Base-by-base conservation (phyloP, 1,140 invertebrate genomes). In the Kradibia gibbosae region DNA sequence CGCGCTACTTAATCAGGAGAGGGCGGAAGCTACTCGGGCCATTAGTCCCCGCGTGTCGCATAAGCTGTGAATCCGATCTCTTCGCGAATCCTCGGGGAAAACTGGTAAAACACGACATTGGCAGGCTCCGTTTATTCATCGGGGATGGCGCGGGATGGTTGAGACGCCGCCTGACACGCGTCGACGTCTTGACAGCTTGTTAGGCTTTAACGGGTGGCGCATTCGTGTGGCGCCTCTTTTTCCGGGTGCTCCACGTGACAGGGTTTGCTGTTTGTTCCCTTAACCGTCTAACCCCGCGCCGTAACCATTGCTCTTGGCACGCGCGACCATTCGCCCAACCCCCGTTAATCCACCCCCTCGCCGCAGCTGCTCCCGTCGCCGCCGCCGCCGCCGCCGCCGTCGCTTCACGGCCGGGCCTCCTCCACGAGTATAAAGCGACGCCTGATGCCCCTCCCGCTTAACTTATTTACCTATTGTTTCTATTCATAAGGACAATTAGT, bases 151-250 rank as follows among this genome's bases (percentile, higher is more conserved):
- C 3, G 10, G 20, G 20, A 20, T 5, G 83, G 88, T 84, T 87
- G 86, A 86, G 85, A 86, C 84, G 84, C 81, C 71, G 84, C 85
- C 84, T 90, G 89, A 89, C 89, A 88, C 86, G 88, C 88, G 87
- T 85, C 88, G 89, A 90, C 88, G 88, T 89, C 89, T 90, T 90
- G 89, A 90, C 89, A 90, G 89, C 88, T 89, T 89, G 88, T 90
- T 89, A 89, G 87, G 85, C 86, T 22, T 20, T 88, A 89, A 90
- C 87, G 87, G 85, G 76, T 85, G 82, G 42, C 80, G 82, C 83
- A 75, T 83, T 67, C 76, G 42, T 67, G 36, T 28, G 73, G 22
- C 55, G 84, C 81, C 85, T 86, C 84, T 87, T 85, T 53, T 86
- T 82, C 78, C 77, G 48, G 81, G 83, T 86, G 80, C 87, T 87